Base-by-base conservation (phyloP, 2,888 invertebrate species). In the Uropetala carovei region DNA sequence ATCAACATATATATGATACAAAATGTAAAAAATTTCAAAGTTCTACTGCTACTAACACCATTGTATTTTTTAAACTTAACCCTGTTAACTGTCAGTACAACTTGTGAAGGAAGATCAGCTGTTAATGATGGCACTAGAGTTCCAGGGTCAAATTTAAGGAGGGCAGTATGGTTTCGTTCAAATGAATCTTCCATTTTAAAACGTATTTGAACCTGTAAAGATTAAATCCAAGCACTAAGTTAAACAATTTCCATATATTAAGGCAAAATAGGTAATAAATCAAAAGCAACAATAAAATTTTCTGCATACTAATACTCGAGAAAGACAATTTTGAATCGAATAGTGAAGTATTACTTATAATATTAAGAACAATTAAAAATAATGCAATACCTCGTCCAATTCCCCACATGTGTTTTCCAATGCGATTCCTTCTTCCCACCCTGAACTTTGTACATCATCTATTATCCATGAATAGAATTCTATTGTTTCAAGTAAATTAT, bases 61-160 rank as follows among this genome's bases (percentile, higher is more conserved):
- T 83, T 8, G 18, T 16, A 56, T 30, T 18, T 18, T 43, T 18
- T 43, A 60, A 18, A 8, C 0, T 8, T 11, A 10, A 89, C 89
- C 30, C 64, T 89, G 18, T 60, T 43, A 68, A 60, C 60, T 43
- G 64, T 27, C 30, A 89, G 10, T 68, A 64, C 89, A 5, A 89
- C 18, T 89, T 89, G 89, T 43, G 89, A 89, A n/a, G 89, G 89
- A 16, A 89, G 68, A n/a, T 89, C 89, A 56, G 89, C 89, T 56
- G 18, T n/a, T 27, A 89, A 43, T 9, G 64, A 43, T 43, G 89
- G 60, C 11, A 8, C 9, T 14, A 64, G 64, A n/a, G 64, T 68
- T 4, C n/a, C 43, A 9, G 64, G 56, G 18, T 89, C 89, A 56
- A 89, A 89, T 43, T 89, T 89, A 13, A 89, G 43, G 22, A 43